phyloP scores from a whole-genome alignment of 2,797 vertebrate species.

The Sciurus vulgaris region DNA sequence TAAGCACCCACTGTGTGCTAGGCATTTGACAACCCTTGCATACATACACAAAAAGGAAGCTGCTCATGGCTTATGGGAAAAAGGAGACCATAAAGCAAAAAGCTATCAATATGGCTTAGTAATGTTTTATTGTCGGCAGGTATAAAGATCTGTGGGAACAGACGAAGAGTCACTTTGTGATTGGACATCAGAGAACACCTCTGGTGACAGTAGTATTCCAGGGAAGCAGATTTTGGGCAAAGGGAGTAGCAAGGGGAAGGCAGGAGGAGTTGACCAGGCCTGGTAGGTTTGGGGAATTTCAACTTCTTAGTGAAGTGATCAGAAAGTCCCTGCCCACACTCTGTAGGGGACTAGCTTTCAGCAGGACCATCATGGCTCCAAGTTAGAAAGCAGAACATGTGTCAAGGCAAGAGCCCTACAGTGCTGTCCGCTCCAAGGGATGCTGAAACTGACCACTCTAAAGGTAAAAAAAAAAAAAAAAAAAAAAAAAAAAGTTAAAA shows the following conservation, averaged over 20 bases:
- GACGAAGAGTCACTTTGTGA: neutral
- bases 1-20: neutral
- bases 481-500: too few species aligned
- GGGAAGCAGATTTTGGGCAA: neutral
- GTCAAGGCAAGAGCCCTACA: accelerated
- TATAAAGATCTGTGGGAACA: neutral
- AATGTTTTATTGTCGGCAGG: neutral
- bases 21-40: neutral
- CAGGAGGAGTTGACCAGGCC: neutral
- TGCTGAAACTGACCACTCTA: neutral
- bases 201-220: neutral
- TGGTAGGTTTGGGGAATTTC: neutral
- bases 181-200: neutral
- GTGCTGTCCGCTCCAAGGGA: neutral
- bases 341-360: neutral
- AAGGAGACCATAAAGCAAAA: neutral
- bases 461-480: neutral
- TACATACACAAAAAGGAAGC: neutral
- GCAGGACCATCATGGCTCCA: neutral
- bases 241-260: neutral
- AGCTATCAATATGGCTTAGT: neutral
- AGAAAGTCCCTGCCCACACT: neutral
- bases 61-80: neutral
- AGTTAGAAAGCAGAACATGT: neutral
- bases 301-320: neutral